A percentile compares a stretch with the other conserved stretches of the same genome.
phyloP scores from a whole-genome alignment of 92 coral and sea anemone species.

The Ricordea florida region DNA sequence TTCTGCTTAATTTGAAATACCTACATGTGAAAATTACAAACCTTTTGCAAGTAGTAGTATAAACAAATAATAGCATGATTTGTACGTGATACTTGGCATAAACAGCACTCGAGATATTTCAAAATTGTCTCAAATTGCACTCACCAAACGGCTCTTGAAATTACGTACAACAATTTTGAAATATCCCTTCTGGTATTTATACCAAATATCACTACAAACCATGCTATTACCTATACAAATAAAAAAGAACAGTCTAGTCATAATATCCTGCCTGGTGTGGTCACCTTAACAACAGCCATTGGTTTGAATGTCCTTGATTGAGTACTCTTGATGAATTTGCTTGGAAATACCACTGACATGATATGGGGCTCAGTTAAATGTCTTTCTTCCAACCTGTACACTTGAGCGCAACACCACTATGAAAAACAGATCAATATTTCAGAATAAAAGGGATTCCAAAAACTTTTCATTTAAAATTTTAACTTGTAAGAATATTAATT shows the following conservation, averaged over 20 bases:
- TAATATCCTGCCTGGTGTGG: background rate
- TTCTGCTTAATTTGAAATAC: too few relatives aligned
- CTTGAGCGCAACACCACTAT: conserved; percentile 19
- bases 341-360: conserved; percentile 31
- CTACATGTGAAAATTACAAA: too few relatives aligned
- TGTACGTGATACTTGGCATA: too few relatives aligned
- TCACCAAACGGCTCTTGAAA: too few relatives aligned
- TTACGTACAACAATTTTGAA: too few relatives aligned
- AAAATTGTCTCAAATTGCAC: too few relatives aligned
- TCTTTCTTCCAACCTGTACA: conserved; percentile 21
- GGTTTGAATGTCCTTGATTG: conserved; percentile 21
- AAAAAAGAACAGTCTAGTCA: background rate
- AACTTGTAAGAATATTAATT: background rate
- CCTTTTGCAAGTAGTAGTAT: too few relatives aligned
- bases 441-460: background rate
- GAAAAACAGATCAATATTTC: background rate
- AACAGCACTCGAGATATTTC: too few relatives aligned
- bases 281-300: conserved; percentile 40
- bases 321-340: conserved; percentile 31
- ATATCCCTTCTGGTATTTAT: too few relatives aligned
- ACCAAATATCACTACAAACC: too few relatives aligned
- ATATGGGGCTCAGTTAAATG: conserved; percentile 23
- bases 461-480: background rate
- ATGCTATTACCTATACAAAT: too few relatives aligned
- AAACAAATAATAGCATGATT: too few relatives aligned